Conservation (phyloP, 2,888 invertebrate genomes). For the Apoda limacodes region DNA sequence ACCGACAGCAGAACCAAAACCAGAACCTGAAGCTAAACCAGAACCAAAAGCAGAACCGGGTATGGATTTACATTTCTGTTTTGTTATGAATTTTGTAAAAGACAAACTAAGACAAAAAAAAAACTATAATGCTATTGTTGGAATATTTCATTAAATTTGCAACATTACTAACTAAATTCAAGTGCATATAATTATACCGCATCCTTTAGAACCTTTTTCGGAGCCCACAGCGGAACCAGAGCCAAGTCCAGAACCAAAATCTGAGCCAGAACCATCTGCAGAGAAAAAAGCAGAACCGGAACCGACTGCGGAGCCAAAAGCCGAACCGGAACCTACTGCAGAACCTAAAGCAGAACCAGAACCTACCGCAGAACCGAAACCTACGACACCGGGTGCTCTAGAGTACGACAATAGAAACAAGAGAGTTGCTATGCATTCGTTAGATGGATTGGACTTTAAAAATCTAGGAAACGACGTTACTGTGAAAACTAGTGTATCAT, state of each 20-base stretch:
- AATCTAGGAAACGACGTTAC: conserved; percentile 73
- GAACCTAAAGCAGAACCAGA: conserved; percentile 48
- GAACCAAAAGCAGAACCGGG: conserved; percentile 34
- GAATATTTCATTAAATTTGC: too few relatives aligned
- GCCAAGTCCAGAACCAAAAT: conserved; percentile 26
- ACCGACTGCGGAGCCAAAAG: conserved; percentile 42
- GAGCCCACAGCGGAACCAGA: conserved; percentile 31
- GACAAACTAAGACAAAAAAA: too few relatives aligned
- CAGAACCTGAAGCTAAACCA: conserved; percentile 30
- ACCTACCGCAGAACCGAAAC: conserved; percentile 34
- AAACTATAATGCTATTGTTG: too few relatives aligned
- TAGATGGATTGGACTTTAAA: conserved; percentile 55
- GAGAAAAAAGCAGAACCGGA: conserved; percentile 45
- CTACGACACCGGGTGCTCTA: conserved; percentile 30
- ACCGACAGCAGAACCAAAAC: conserved; percentile 26
- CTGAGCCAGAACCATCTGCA: conserved; percentile 37
- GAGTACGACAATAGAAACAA: conserved; percentile 61
- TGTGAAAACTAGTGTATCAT: conserved; percentile 84
- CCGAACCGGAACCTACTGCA: conserved; percentile 23
- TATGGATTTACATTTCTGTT: too few relatives aligned
- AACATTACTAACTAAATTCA: too few relatives aligned
- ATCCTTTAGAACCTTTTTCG: conserved; percentile 33
- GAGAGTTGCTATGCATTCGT: conserved; percentile 63
- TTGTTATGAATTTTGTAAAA: too few relatives aligned
- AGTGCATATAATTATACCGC: too few relatives aligned